Evolutionary conservation across 2,888 invertebrate genomes (phyloP), one percentile per base, ranked within the genome.

Genomic region (Phaonia tiefii): DNA sequence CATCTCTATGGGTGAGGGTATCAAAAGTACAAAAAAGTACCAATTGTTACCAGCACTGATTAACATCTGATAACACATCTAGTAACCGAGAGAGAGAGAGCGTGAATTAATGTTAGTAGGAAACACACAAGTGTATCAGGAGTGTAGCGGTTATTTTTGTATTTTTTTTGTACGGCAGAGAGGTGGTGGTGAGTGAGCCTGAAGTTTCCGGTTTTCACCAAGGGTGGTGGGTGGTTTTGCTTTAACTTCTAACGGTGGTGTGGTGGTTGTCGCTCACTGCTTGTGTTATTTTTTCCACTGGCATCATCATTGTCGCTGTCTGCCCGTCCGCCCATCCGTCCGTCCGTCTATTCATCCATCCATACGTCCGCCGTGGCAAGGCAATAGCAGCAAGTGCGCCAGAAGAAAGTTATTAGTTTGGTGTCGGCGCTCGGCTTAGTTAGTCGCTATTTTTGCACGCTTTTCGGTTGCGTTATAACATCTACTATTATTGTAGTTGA

Each of bases 391-490:
- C 79, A 82, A 79, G 76, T 79, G 75, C 54, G 76, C 73, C 79
- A 73, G 49, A 49, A 66, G 54, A 75, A 76, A 83, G 82, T 81
- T 79, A 74, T 83, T 82, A 82, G 79, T 82, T 79, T 82, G 74
- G 73, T 76, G 79, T 79, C 74, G 79, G 82, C 79, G 79, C 76
- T 82, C 79, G 79, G 73, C 79, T 76, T 82, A 82, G 82, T 82
- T 81, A 78, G 81, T 75, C 78, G 81, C 78, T 81, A 78, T 75
- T 81, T 51, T 81, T 81, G 81, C 81, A 81, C 81, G 81, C 78
- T 81, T 81, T 81, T 81, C 81, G 74, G 75, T 81, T 81, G 81
- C 75, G 71, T 74, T 81, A 15, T 25, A 44, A 13, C n/a, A n/a
- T n/a, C 51, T 54, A 31, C 31, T 51, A 46, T 22, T 25, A 46